Conservation (phyloP, 2,797 vertebrate species). For the Nothura maculosa region DNA sequence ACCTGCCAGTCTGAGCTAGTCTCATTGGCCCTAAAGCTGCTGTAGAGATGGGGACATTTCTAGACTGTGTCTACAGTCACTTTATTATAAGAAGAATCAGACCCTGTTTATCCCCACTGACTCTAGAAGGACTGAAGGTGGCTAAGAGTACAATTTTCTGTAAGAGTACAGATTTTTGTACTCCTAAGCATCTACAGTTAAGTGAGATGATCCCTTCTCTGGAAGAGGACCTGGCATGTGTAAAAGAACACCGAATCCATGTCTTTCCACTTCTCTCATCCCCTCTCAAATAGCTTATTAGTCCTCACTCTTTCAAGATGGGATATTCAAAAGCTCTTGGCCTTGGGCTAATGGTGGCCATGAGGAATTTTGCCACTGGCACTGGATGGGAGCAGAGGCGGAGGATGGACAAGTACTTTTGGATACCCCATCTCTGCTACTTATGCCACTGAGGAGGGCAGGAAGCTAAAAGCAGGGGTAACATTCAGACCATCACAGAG, state of each 20-base stretch:
- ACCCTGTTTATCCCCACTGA: neutral
- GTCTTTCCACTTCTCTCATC: neutral
- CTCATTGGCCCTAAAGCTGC: neutral
- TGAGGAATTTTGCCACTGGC: neutral
- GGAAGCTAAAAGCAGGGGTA: conserved; percentile 53
- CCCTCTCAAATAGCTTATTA: neutral
- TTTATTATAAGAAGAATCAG: neutral
- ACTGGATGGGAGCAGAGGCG: neutral
- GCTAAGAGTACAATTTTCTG: too few species aligned
- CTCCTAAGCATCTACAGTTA: neutral
- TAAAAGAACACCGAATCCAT: neutral
- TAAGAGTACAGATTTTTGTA: too few species aligned
- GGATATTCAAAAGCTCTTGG: neutral
- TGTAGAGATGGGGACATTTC: neutral
- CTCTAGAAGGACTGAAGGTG: neutral
- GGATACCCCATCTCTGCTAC: neutral
- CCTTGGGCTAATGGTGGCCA: neutral
- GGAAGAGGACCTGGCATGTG: neutral
- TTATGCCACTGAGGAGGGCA: accelerated
- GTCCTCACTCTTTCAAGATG: neutral
- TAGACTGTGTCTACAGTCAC: neutral
- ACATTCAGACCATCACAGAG: conserved; percentile 40
- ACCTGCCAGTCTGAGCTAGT: neutral
- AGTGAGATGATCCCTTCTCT: neutral
- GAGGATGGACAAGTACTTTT: accelerated